These are phyloP conservation scores for Mantis religiosa DNA, from an alignment of 2,888 invertebrate genomes.

Conservation along the genomic window DNA sequence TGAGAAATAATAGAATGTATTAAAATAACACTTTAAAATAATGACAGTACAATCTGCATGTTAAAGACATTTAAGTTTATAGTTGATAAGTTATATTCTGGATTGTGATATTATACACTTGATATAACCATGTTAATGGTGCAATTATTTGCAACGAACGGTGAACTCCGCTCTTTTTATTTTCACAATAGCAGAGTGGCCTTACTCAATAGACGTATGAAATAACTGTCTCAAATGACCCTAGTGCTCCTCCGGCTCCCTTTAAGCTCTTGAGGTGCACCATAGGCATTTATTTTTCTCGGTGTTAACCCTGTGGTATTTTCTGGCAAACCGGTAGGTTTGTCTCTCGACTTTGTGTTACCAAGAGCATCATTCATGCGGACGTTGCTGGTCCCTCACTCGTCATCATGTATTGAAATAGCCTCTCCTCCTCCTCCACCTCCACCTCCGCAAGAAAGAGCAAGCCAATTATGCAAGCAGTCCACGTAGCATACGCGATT, in stretches of 20 bases:
- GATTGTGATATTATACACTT: no score
- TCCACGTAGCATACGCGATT: conserved; percentile 15
- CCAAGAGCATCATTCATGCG: conserved; percentile 10
- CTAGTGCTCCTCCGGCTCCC: background rate
- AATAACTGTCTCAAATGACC: background rate
- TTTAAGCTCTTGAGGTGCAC: background rate
- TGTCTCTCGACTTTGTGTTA: background rate
- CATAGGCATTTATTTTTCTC: background rate
- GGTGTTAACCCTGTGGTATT: background rate
- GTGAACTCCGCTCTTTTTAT: no score
- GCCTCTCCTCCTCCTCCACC: background rate
- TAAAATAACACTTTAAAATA: no score
- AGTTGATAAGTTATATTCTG: no score
- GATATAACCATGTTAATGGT: no score
- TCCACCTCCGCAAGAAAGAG: conserved; percentile 5
- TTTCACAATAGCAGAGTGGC: no score
- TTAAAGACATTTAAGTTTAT: no score
- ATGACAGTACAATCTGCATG: no score
- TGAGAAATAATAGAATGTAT: no score
- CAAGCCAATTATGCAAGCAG: conserved; percentile 13
- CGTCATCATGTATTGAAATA: conserved; percentile 10
- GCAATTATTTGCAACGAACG: no score
- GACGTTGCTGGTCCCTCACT: background rate
- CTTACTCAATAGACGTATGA: background rate
- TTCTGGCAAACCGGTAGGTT: background rate